Base-by-base conservation (phyloP, 2,888 invertebrate species). In the Drosophila ustulata region DNA sequence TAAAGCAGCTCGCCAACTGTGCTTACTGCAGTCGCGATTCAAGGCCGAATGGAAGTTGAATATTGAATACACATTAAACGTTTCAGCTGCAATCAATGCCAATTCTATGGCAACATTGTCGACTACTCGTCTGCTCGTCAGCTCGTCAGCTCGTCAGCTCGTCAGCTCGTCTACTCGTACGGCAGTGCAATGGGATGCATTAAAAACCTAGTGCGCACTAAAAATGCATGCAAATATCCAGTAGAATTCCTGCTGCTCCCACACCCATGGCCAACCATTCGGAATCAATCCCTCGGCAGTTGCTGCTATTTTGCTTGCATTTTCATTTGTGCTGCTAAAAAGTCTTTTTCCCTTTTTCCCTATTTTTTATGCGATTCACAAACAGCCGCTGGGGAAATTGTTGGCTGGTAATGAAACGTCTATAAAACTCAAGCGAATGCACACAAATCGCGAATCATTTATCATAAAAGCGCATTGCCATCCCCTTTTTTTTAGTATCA, bases 391-490 rank as follows among this genome's bases (percentile, higher is more conserved):
- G 77, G 73, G 73, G 74, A 70, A 66, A 76, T 72, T 69, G 78
- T 78, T 73, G 75, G 81, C 80, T 74, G 87, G 82, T 84, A 84
- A 83, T 83, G 82, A 83, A 83, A 83, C 87, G 87, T 81, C 87
- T 78, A 87, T 83, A 83, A 83, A 83, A 87, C 82, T 81, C 87
- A 80, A 82, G 68, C 84, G 82, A 82, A 87, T 84, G 87, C 87
- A 82, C 87, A 83, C 85, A 87, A 83, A 83, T 83, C 88, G 82
- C 85, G 79, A 83, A 87, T 83, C 85, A 83, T 84, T 83, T 87
- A 84, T 79, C 85, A 87, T 87, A 83, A 81, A 87, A 86, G 87
- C 75, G 53, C 75, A 73, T 66, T 52, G 68, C 66, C 52, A 61
- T 68, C 25, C 56, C 67, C 45, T 57, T 61, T 32, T 45, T 28